Base-by-base conservation (phyloP, 2,888 invertebrate genomes). In the Hermaeophaga mercurialis region DNA sequence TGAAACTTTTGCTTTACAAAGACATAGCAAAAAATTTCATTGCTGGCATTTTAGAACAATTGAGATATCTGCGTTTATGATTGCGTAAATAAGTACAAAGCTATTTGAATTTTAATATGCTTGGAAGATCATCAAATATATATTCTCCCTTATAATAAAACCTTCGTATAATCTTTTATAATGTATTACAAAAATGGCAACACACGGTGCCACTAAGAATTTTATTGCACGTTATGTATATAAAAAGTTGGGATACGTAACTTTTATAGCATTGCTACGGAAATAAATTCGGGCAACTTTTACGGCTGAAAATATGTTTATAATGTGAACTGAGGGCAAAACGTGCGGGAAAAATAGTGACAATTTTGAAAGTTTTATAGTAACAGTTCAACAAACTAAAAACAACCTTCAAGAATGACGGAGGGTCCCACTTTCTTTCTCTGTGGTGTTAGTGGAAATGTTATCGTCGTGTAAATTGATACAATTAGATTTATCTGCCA, bases 221-320 rank as follows among this genome's bases (percentile, higher is more conserved):
- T 36, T 15, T 36, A 36, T 36, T 36, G 36, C 17, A 4, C 3
- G 17, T 36, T 36, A 36, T 36, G 36, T 17, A 36, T 36, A 36
- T 36, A 36, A 36, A 36, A 15, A 17, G 33, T 33, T 12, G 9
- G 14, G 33, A 33, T 33, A 33, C 7, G 3, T 12, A 33, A 33
- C 12, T 36, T 36, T 36, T 15, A 36, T 17, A 3, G 36, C 17
- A 3, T 36, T 36, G 36, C 36, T 1, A 17, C 15, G 36, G 5
- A 36, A 36, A 36, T 36, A 36, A 15, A 36, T 36, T 36, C 36
- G 3, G 36, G 15, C 36, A 15, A 17, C 36, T 36, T 36, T 36
- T 36, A 36, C 17, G 36, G 17, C 17, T 11, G 6, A 17, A 36
- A 36, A 36, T 36, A 36, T 36, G 17, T 36, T 36, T 36, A 36